Conservation (phyloP, 2,888 invertebrate genomes). For the Chaetogeoica ovagalla region DNA sequence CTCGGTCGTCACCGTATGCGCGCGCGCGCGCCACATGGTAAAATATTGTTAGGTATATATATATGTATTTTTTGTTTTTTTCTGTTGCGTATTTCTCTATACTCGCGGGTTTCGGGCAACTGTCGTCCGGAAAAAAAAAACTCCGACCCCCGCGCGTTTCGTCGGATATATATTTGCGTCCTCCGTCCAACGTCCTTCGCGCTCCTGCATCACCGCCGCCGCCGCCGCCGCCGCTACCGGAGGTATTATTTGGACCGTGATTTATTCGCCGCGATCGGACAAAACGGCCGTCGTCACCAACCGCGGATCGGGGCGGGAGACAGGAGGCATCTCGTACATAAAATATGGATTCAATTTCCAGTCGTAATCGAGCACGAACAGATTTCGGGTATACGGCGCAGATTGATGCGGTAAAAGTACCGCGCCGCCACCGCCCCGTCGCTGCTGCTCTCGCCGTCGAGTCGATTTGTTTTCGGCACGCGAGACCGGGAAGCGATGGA, state of each 20-base stretch:
- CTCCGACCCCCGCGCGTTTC: too few relatives aligned
- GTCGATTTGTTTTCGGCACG: slow-evolving; percentile 43
- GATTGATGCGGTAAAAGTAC: slow-evolving; percentile 27
- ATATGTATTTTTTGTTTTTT: not conserved
- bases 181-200: too few relatives aligned
- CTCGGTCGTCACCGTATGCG: too few relatives aligned
- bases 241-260: slow-evolving; percentile 32
- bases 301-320: slow-evolving; percentile 7
- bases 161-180: too few relatives aligned
- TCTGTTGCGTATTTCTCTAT: too few relatives aligned
- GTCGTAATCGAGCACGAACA: slow-evolving; percentile 46
- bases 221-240: not conserved
- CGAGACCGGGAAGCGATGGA: not conserved
- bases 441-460: not conserved
- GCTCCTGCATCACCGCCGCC: too few relatives aligned
- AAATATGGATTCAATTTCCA: slow-evolving; percentile 51
- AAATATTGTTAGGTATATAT: not conserved
- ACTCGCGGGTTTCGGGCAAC: not conserved
- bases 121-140: not conserved
- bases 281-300: slow-evolving; percentile 51
- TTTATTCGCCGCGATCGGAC: slow-evolving; percentile 42
- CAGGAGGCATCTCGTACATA: not conserved
- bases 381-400: slow-evolving; percentile 30
- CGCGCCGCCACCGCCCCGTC: not conserved
- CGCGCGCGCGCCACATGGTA: not conserved